These are phyloP conservation scores for Melitaea athalia DNA, from an alignment of 2,888 invertebrate species.

Conservation along the genomic window DNA sequence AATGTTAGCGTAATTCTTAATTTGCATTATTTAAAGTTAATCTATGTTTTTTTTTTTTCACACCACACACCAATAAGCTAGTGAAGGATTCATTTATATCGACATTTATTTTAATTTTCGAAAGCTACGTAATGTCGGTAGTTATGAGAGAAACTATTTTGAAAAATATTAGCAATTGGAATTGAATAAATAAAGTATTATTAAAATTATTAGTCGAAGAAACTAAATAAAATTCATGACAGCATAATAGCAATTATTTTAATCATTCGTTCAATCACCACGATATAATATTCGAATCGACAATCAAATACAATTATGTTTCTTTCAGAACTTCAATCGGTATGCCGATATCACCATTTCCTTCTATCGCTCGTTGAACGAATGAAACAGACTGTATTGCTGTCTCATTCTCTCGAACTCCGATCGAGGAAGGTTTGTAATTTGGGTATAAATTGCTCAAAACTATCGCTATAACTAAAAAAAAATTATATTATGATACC, in stretches of 20 bases:
- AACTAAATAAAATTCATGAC: not conserved
- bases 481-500: too few relatives aligned
- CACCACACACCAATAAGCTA: constrained; percentile 2
- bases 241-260: not conserved
- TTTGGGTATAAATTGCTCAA: not conserved
- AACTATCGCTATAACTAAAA: too few relatives aligned
- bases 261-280: constrained; percentile 1
- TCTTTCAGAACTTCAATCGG: constrained; percentile 13
- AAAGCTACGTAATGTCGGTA: not conserved
- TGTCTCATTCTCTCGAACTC: constrained; percentile 6
- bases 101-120: constrained; percentile 4
- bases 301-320: constrained; percentile 13
- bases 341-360: constrained; percentile 14
- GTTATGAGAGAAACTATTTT: not conserved
- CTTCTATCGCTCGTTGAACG: constrained; percentile 10
- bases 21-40: constrained; percentile 20
- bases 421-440: constrained; percentile 5
- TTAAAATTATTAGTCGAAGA: not conserved
- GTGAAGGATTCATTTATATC: constrained; percentile 19
- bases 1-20: constrained; percentile 12
- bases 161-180: not conserved
- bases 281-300: not conserved
- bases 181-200: not conserved
- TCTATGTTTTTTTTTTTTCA: constrained; percentile 7
- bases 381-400: constrained; percentile 9